phyloP scores from a whole-genome alignment of 2,888 invertebrate species.

The Limnephilus rhombicus region DNA sequence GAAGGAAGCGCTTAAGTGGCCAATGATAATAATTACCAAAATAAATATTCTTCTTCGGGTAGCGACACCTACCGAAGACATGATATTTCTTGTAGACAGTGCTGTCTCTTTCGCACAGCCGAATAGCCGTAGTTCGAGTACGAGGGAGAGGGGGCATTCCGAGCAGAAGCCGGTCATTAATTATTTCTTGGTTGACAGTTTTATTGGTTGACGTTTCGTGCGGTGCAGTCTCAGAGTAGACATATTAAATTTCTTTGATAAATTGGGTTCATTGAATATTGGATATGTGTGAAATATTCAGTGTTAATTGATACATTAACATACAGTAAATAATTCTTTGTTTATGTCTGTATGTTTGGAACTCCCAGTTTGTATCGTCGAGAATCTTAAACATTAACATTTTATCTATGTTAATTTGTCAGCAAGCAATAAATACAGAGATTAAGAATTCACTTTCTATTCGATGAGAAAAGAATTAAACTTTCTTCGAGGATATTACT shows the following conservation, averaged over 20 bases:
- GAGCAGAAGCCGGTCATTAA: slow-evolving; percentile 61
- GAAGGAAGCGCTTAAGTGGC: slow-evolving; percentile 66
- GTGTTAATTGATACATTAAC: slow-evolving; percentile 54
- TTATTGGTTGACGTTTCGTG: slow-evolving; percentile 64
- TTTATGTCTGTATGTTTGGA: slow-evolving; percentile 2
- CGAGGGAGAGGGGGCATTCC: slow-evolving; percentile 47
- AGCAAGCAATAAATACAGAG: too few relatives aligned
- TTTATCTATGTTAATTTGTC: neutral
- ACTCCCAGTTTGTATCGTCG: neutral
- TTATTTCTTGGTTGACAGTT: slow-evolving; percentile 66
- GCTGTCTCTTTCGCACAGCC: slow-evolving; percentile 54
- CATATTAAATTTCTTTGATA: slow-evolving; percentile 53
- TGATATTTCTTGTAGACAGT: slow-evolving; percentile 55
- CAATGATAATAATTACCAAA: slow-evolving; percentile 66
- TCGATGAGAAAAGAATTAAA: neutral
- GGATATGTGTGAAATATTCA: slow-evolving; percentile 21
- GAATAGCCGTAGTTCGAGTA: slow-evolving; percentile 2
- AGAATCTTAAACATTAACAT: neutral
- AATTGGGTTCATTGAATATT: slow-evolving; percentile 40
- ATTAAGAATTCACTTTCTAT: neutral
- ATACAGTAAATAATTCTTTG: slow-evolving; percentile 18
- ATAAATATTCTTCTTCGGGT: slow-evolving; percentile 63
- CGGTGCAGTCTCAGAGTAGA: slow-evolving; percentile 54
- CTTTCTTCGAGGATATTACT: neutral
- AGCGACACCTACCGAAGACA: slow-evolving; percentile 57